A percentile compares a stretch with the other conserved stretches of the same genome.
These are phyloP conservation scores for Anguilla japonica DNA, from an alignment of 2,113 vertebrate genomes.

Conservation along the genomic window DNA sequence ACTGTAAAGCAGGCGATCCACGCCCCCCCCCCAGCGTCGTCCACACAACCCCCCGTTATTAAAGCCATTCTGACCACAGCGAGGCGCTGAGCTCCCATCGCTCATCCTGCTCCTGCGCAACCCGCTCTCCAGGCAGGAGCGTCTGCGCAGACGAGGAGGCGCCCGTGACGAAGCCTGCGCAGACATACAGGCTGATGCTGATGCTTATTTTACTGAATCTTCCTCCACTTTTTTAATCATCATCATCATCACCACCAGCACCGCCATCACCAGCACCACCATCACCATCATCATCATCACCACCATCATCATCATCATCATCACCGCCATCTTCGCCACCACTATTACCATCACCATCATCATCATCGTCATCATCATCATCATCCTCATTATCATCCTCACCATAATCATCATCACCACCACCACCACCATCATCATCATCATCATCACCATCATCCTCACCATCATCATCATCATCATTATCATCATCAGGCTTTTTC, in stretches of 20 bases:
- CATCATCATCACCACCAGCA: not conserved
- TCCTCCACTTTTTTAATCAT: not conserved
- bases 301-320: no score
- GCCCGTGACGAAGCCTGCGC: no score
- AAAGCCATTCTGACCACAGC: not conserved
- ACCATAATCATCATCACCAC: no score
- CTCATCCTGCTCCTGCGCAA: not conserved
- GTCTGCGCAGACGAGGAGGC: no score
- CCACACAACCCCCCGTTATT: not conserved
- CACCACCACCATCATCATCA: no score
- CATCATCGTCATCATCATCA: not conserved
- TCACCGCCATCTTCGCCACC: no score
- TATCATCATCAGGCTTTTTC: no score
- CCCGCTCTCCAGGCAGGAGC: not conserved
- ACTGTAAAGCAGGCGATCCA: not conserved
- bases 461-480: not conserved
- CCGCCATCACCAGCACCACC: not conserved
- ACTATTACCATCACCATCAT: no score
- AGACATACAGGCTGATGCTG: not conserved
- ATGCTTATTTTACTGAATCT: not conserved
- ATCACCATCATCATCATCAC: no score
- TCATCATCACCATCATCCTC: no score
- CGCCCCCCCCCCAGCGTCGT: not conserved
- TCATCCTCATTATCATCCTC: no score
- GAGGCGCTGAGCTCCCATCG: not conserved